Conservation (phyloP, 1,140 invertebrate species). For the Aphelinus atriplicis region DNA sequence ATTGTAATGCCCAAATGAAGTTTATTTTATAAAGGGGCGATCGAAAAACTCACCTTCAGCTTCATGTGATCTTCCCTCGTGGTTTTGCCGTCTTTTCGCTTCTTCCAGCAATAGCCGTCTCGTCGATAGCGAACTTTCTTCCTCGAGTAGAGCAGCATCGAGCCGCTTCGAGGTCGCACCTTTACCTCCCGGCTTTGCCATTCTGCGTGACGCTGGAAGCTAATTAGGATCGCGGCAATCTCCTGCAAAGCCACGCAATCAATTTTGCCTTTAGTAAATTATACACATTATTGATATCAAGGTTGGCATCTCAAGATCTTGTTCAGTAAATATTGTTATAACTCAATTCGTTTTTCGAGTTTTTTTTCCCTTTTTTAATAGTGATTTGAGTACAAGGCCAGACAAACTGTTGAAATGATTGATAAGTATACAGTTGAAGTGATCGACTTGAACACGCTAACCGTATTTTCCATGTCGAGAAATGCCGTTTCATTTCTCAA, state of each 20-base stretch:
- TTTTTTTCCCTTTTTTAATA: neutral
- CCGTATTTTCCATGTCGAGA: too few relatives aligned
- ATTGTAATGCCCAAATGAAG: too few relatives aligned
- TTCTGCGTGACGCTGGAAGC: constrained; percentile 93
- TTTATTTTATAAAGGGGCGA: neutral
- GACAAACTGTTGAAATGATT: too few relatives aligned
- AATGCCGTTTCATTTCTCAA: too few relatives aligned
- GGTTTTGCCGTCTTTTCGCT: constrained; percentile 96
- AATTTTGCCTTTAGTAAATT: constrained; percentile 16
- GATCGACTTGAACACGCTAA: too few relatives aligned
- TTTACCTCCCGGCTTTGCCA: constrained; percentile 98
- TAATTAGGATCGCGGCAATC: constrained; percentile 96
- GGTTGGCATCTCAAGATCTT: neutral
- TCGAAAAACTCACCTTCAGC: constrained; percentile 80
- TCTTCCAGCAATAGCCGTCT: constrained; percentile 99
- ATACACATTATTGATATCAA: neutral
- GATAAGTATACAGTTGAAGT: too few relatives aligned
- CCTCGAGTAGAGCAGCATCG: constrained; percentile 94
- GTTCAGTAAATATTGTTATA: neutral
- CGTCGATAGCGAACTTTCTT: constrained; percentile 96
- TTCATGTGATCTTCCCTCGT: constrained; percentile 99
- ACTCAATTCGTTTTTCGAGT: neutral
- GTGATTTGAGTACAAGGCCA: too few relatives aligned
- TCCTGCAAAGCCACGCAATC: constrained; percentile 76
- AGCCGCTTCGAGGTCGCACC: constrained; percentile 96